A percentile compares a stretch with the other conserved stretches of the same genome.
Evolutionary conservation across 2,888 invertebrate genomes (phyloP).

Genomic region (Sicus ferrugineus): DNA sequence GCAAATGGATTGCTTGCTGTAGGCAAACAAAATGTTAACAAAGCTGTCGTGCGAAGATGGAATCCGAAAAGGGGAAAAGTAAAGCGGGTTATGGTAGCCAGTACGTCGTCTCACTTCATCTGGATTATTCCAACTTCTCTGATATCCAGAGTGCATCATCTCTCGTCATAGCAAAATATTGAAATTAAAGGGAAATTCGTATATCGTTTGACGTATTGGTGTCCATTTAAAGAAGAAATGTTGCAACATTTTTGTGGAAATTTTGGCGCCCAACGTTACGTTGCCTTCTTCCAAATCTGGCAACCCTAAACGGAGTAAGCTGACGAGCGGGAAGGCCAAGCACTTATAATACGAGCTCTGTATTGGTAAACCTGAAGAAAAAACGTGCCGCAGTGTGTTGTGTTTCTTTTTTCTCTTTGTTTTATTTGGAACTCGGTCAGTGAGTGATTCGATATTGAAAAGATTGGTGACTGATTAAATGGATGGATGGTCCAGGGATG

Average conservation of each 20-base stretch:
- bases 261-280: too few species aligned
- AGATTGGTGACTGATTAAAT: not conserved
- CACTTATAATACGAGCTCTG: not conserved
- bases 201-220: too few species aligned
- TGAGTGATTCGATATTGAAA: constrained; percentile 1
- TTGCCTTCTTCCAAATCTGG: too few species aligned
- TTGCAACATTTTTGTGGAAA: too few species aligned
- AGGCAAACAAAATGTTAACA: not conserved
- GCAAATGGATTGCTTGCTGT: constrained; percentile 21
- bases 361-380: constrained; percentile 18
- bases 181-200: too few species aligned
- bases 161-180: too few species aligned
- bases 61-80: not conserved
- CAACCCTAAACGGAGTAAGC: too few species aligned
- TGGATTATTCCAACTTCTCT: too few species aligned
- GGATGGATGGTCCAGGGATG: not conserved
- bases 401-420: too few species aligned
- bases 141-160: too few species aligned
- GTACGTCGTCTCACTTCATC: too few species aligned
- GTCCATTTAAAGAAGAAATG: too few species aligned
- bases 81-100: not conserved
- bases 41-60: not conserved
- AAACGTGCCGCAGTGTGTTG: constrained; percentile 24
- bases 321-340: not conserved
- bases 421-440: constrained; percentile 27